Evolutionary conservation across 2,797 vertebrate genomes (phyloP), one percentile per base, ranked within the genome.

Genomic region (Hapalemur alaotrensis): DNA sequence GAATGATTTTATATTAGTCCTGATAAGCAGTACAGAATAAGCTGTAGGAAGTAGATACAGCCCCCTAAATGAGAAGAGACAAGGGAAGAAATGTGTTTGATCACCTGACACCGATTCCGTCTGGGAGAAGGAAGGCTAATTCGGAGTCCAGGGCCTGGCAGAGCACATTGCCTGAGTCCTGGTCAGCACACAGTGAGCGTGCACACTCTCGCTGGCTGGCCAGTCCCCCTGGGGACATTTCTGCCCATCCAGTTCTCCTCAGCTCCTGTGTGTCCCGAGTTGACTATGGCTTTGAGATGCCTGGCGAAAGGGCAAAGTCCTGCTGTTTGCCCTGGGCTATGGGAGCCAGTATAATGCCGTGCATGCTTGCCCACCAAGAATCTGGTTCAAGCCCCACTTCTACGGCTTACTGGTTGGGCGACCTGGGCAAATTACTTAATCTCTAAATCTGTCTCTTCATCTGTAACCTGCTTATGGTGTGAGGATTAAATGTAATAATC

Each of bases 1-100:
- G 93, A 97, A 97, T 97, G 97, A 97, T 97, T 98, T 98, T 98
- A 93, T 96, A 95, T 96, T 95, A 87, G 93, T 95, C 92, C 96
- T 98, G 95, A 98, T 97, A 98, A 98, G 90, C n/a, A 0, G 93
- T 94, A 96, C 89, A 97, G 97, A 98, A 94, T 96, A 98, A 97
- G 97, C 94, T 0, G 0, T 93, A 96, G 96, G 96, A 97, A 98
- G 92, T 84, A 98, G 97, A 98, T 96, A 97, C 97, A 89, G 89
- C 85, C 94, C 95, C 94, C 89, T 90, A 85, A 96, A 87, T 70
- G 97, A 98, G 80, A 89, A 90, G 95, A 97, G 84, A 97, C 92
- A 93, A 84, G 75, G 75, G 95, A 59, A 96, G 91, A 93, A 89
- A 20, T 95, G 23, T 9, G 94, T 98, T 98, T 97, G 89, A 87